Evolutionary conservation across 1,140 invertebrate genomes (phyloP), one percentile per base, ranked within the genome.

Genomic region (Melitaea cinxia): DNA sequence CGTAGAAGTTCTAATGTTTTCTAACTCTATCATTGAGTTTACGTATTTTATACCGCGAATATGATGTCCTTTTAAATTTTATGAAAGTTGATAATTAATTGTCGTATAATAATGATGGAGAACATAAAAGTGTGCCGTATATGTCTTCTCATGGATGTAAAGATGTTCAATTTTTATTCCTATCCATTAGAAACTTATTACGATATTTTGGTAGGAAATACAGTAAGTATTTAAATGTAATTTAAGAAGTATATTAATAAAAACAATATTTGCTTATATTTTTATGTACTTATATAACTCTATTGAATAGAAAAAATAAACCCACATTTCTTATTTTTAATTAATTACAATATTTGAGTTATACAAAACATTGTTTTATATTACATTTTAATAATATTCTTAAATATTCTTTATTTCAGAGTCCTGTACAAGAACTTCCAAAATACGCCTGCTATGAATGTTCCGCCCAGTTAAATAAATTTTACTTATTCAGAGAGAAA

Each of bases 1-100:
- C 61, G 49, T 58, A 77, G 78, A 70, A 83, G 72, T 76, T 85
- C 83, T 85, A 85, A 73, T 65, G 79, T 81, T 83, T 85, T 81
- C 71, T 85, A 83, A 75, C 77, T 85, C 81, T 85, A 83, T 77
- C 69, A 35, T 52, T 39, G 57, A 39, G 53, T 55, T 55, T 58
- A 42, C 30, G 37, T 50, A 14, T 42, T 47, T 64, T 63, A 61
- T 35, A 59, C 77, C 78, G 82, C 75, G 75, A 82, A 78, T 70
- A 23, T 81, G 70, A 72, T 60, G 55, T 35, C 60, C 55, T 33
- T 49, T 54, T 66, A 21, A 53, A 65, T 50, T 53, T 10, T 2
- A 37, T 19, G 33, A 28, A 50, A 50, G 35, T 42, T 5, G 30
- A 42, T 59, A 17, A 60, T 19, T 21, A 14, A 50, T 62, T 54